Base-by-base conservation (phyloP, 2,113 vertebrate species). In the Phrynosoma blainvillii region DNA sequence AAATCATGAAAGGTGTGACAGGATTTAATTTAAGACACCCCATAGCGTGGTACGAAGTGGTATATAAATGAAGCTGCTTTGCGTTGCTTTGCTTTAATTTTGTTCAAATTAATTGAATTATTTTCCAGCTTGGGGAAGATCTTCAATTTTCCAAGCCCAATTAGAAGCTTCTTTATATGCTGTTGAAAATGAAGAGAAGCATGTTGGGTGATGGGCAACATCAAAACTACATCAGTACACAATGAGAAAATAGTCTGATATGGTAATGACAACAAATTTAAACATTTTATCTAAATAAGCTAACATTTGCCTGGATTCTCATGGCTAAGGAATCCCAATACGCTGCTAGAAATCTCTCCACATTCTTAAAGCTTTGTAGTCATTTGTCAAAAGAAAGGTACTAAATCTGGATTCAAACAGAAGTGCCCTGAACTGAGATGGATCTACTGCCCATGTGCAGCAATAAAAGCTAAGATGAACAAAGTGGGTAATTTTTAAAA, bases 311-410 rank as follows among this genome's bases (percentile, higher is more conserved):
- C 42, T 27, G 71, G 81, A n/a, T 14, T 70, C 7, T 52, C 40
- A 32, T 52, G 25, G 66, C 27, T 10, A 71, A 71, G 40, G 71
- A 71, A 71, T 83, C 66, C 65, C 40, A 14, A 70, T 52, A 83
- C 3, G 52, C 40, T 83, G 82, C 66, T 21, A 18, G 10, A 54
- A 83, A 83, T 25, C 82, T 83, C 66, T n/a, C 82, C 66, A 52
- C 27, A 16, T 83, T 52, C 42, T 71, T 83, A 40, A 11, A 83
- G 27, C 66, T n/a, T n/a, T 18, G 16, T 83, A 20, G 82, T 83
- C 82, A 83, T 83, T 83, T 83, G 66, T 83, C 82, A 83, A 83
- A 83, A 36, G 36, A 36, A 36, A 83, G 66, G 42, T 25, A 70
- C 42, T 71, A 70, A 47, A 71, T 83, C 42, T 83, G 40, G 82